Evolutionary conservation across 2,113 vertebrate genomes (phyloP).

Genomic region (Tiliqua scincoides): DNA sequence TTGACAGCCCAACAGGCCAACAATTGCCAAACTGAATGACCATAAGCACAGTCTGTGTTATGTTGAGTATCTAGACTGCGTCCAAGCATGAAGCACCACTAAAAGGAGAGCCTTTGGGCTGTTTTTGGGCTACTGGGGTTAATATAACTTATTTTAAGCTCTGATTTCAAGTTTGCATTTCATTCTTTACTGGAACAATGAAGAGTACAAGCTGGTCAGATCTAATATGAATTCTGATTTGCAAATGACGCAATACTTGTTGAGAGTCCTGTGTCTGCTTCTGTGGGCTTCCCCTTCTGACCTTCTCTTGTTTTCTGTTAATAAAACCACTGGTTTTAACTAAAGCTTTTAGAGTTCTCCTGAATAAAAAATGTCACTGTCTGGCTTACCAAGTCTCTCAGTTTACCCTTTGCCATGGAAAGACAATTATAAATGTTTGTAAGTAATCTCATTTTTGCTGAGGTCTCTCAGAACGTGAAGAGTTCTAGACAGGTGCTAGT

Average conservation of each 20-base stretch:
- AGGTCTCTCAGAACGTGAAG: neutral
- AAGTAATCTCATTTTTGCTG: neutral
- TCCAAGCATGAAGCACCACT: neutral
- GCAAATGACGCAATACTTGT: neutral
- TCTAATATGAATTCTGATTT: neutral
- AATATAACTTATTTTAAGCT: too few species aligned
- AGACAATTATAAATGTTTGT: neutral
- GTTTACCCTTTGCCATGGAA: neutral
- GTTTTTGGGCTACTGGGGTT: too few species aligned
- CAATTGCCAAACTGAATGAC: neutral
- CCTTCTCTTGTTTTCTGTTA: slow-evolving; percentile 12
- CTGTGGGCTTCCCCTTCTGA: neutral
- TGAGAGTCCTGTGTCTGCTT: slow-evolving; percentile 8
- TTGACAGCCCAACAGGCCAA: neutral
- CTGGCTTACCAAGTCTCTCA: neutral
- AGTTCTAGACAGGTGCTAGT: neutral
- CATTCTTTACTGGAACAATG: neutral
- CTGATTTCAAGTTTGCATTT: slow-evolving; percentile 13
- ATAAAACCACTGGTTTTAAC: neutral
- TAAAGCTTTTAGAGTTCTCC: neutral
- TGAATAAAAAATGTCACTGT: neutral
- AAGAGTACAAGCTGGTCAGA: neutral
- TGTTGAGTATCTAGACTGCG: too few species aligned
- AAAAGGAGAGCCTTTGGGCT: too few species aligned
- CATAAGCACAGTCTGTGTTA: neutral